These are phyloP conservation scores for Acrobeloides nanus DNA, from an alignment of 2,888 invertebrate species.

Conservation along the genomic window DNA sequence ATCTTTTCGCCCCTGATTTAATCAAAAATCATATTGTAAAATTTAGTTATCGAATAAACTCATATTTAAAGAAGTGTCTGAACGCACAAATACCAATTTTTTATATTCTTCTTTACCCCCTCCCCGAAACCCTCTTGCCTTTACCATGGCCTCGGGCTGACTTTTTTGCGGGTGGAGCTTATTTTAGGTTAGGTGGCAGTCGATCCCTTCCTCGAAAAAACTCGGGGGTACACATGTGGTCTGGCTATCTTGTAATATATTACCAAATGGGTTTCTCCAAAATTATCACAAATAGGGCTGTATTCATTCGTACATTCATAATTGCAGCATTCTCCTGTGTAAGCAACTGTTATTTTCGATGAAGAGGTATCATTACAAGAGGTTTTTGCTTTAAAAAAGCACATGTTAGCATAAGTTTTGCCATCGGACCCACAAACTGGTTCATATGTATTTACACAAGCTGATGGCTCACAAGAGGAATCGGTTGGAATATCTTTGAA, in stretches of 20 bases:
- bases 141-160: too few relatives aligned
- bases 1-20: too few relatives aligned
- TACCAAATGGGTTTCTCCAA: constrained; percentile 17
- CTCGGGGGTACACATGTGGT: neutral
- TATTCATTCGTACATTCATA: constrained; percentile 20
- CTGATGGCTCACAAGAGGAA: constrained; percentile 1
- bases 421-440: constrained; percentile 43
- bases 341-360: too few relatives aligned
- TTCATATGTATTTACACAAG: constrained; percentile 35
- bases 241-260: neutral
- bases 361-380: neutral
- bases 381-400: constrained; percentile 25
- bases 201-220: too few relatives aligned
- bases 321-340: constrained; percentile 21
- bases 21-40: too few relatives aligned
- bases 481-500: neutral
- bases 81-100: too few relatives aligned
- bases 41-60: too few relatives aligned
- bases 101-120: too few relatives aligned
- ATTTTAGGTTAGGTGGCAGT: too few relatives aligned
- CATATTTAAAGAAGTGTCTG: too few relatives aligned
- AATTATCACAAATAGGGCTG: constrained; percentile 34
- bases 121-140: too few relatives aligned
- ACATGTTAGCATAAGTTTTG: constrained; percentile 39
- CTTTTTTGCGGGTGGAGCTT: too few relatives aligned